Evolutionary conservation across 2,113 vertebrate genomes (phyloP), one percentile per base, ranked within the genome.

Genomic region (Notarius quadriscutis): DNA sequence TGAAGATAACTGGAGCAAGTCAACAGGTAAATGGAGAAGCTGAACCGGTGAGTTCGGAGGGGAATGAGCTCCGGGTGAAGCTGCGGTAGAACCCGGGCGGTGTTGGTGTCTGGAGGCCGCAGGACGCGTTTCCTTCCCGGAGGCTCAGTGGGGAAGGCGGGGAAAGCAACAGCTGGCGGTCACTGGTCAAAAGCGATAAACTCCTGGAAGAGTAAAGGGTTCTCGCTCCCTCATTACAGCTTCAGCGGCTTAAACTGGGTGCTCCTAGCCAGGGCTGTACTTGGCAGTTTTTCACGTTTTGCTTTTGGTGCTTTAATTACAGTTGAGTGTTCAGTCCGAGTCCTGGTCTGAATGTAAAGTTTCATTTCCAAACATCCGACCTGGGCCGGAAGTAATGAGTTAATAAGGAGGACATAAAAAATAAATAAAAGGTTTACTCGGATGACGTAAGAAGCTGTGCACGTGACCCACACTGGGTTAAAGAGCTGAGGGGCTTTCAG

Each of bases 21-120:
- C 91, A 91, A 90, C 92, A 91, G 92, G 94, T 95, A 91, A 41
- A 48, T 17, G 79, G 30, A 60, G 1, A n/a, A 78, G 74, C 25
- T n/a, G 50, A 55, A 79, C 22, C 20, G 7, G 20, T 75, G 22
- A 78, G 50, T 48, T 6, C 7, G 30, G 1, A 22, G 72, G 25
- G 18, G 10, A 48, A 5, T 5, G 34, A 41, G 6, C 1, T 17
- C 6, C 1, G 17, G 69, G 30, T 69, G 67, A 15, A 48, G 7
- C 2, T n/a, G 22, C 2, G 53, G 0, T 10, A 34, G 55, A 34
- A 80, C 34, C 78, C 8, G 78, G 53, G 55, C 18, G 12, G 55
- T 60, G 55, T 17, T 30, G 77, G 53, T 17, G 1, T 17, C 4
- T 58, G 78, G 15, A 55, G 5, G 75, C 51, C 51, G 27, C 15